Percentiles rank a stretch among this genome's conserved stretches.
phyloP scores from a whole-genome alignment of 2,113 vertebrate species.

The Charadrius vociferus region DNA sequence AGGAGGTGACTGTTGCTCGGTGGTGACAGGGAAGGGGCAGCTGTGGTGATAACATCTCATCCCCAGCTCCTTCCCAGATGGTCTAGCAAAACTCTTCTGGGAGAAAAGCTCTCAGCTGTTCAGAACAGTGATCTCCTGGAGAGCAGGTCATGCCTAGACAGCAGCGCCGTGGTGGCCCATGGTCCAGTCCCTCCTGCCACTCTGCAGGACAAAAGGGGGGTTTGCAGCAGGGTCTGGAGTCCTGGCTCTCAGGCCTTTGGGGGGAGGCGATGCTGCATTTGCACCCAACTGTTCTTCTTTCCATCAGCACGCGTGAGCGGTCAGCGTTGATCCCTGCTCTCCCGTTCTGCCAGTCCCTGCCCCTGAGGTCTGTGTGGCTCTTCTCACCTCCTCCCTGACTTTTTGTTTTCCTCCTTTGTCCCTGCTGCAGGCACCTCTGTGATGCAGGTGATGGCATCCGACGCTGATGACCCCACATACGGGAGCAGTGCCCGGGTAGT shows the following conservation, averaged over 20 bases:
- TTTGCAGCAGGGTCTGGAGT: background rate
- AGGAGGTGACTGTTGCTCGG: background rate
- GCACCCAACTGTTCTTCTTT: background rate
- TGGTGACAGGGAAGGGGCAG: background rate
- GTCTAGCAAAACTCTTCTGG: background rate
- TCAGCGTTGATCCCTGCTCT: background rate
- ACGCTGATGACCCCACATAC: constrained; percentile 93
- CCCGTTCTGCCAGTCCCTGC: background rate
- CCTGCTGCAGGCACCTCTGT: constrained; percentile 89
- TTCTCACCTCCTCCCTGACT: background rate
- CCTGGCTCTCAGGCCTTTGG: background rate
- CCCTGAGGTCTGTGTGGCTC: background rate
- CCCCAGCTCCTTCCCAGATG: background rate
- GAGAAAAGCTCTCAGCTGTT: background rate
- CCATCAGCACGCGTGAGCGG: background rate
- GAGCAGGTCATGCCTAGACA: background rate
- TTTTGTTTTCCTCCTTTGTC: background rate
- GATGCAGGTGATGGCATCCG: constrained; percentile 95
- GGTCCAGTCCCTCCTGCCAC: background rate
- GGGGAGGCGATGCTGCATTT: background rate
- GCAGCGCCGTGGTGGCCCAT: background rate
- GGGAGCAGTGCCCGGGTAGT: constrained; percentile 94
- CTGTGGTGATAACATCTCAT: background rate
- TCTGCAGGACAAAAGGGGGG: background rate
- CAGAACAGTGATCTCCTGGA: background rate